Base-by-base conservation (phyloP, 2,888 invertebrate species). In the Ochropleura leucogaster region DNA sequence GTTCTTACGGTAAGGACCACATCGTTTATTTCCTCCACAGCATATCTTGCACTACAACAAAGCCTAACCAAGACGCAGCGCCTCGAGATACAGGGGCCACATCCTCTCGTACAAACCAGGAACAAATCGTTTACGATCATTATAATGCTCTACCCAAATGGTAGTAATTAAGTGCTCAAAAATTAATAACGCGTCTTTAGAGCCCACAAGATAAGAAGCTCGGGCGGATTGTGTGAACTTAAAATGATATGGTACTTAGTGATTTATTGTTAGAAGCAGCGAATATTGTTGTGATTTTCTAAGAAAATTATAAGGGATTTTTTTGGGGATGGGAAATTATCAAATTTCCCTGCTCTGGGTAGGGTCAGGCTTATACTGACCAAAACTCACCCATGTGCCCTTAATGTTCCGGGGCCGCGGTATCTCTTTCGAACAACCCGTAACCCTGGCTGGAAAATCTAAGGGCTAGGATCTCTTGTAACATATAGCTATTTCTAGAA, bases 91-190 rank as follows among this genome's bases (percentile, higher is more conserved):
- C 90, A 92, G 92, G 91, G 93, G 94, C 92, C 88, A 92, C 91
- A 95, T 95, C 95, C 95, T 94, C 89, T 88, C 64, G 62, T 18
- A 49, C 8, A 20, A 63, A 92, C 88, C 90, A 93, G 93, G 93
- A 95, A 95, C 93, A 88, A 84, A 89, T 87, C 83, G 83, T 83
- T 84, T 89, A 85, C 74, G 64, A 55, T 69, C 68, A 79, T 76
- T 82, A 77, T 57, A 72, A 82, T 74, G 63, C 70, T 77, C 69
- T 59, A 55, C 79, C 55, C 64, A 83, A 82, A 80, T 44, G 40
- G 64, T 65, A 18, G 64, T 74, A 80, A 85, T 88, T 86, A 80
- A 78, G 16, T 55, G 51, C 73, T 77, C 64, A 55, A 20, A 68
- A 85, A 63, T 77, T 85, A 72, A 82, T 78, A 77, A 77, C 69